Conservation (phyloP, 2,888 invertebrate species). For the Morpho achilles region DNA sequence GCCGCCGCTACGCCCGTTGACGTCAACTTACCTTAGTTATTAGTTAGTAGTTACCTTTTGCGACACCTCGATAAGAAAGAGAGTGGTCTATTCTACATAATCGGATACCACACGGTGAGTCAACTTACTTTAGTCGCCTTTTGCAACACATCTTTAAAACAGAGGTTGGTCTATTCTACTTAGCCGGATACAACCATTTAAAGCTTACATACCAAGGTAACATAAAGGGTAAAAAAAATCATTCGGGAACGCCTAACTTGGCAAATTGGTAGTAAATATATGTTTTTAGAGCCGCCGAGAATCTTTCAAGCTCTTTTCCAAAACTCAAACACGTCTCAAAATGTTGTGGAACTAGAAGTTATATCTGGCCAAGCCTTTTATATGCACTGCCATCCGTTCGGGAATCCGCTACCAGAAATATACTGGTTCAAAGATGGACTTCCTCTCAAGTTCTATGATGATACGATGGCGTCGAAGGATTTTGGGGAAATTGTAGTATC, state of each 20-base stretch:
- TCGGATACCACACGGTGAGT: too few relatives aligned
- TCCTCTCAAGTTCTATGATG: constrained; percentile 69
- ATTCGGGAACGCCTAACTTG: background rate
- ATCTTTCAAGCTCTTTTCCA: constrained; percentile 54
- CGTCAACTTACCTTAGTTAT: too few relatives aligned
- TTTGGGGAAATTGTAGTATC: constrained; percentile 58
- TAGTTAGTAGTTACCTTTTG: too few relatives aligned
- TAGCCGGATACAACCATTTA: too few relatives aligned
- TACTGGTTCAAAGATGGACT: constrained; percentile 79
- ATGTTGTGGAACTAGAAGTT: constrained; percentile 47
- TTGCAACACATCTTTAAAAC: too few relatives aligned
- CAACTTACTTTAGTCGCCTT: too few relatives aligned
- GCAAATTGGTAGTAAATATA: background rate
- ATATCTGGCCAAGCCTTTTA: constrained; percentile 64
- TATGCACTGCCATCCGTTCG: constrained; percentile 77
- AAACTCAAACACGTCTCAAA: constrained; percentile 35
- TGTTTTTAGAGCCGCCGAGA: constrained; percentile 61
- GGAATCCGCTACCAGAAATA: constrained; percentile 78
- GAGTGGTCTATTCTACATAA: too few relatives aligned
- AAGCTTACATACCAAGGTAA: too few relatives aligned
- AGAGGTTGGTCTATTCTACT: too few relatives aligned
- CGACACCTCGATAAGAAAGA: too few relatives aligned
- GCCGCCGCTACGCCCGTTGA: too few relatives aligned
- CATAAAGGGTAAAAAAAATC: too few relatives aligned
- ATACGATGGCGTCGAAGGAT: constrained; percentile 53